Evolutionary conservation across 1,140 invertebrate species (phyloP).

Genomic region (Lycorma delicatula): DNA sequence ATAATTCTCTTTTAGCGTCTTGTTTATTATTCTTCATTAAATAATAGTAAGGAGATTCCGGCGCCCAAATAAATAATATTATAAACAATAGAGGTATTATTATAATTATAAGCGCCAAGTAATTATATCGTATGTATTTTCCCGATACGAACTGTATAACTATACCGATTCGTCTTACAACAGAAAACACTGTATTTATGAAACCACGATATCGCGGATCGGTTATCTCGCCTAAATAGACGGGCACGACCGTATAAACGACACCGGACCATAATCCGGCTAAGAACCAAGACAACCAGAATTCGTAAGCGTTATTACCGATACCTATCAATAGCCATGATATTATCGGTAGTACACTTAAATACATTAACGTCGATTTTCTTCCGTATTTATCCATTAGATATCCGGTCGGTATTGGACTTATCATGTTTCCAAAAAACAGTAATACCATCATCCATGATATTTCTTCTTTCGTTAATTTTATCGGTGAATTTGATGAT

Average conservation of each 20-base stretch:
- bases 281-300: conserved; percentile 17
- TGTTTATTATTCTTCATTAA: conserved; percentile 49
- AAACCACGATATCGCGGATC: conserved; percentile 28
- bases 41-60: conserved; percentile 71
- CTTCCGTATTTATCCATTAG: conserved; percentile 67
- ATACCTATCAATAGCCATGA: conserved; percentile 17
- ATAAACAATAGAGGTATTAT: conserved; percentile 52
- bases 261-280: conserved; percentile 52
- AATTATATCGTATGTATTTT: conserved; percentile 56
- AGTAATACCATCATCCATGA: conserved; percentile 24
- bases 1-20: conserved; percentile 47
- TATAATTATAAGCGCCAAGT: conserved; percentile 53
- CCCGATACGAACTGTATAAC: conserved; percentile 67
- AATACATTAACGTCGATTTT: conserved; percentile 55
- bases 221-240: conserved; percentile 79
- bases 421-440: conserved; percentile 23
- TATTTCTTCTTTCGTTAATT: too few relatives aligned
- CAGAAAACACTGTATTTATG: conserved; percentile 41
- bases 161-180: conserved; percentile 57
- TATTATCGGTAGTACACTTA: conserved; percentile 43
- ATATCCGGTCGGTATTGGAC: conserved; percentile 33
- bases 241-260: conserved; percentile 66
- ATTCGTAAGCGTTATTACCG: neutral
- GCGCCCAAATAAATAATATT: conserved; percentile 59
- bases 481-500: too few relatives aligned